Conservation (phyloP, 2,888 invertebrate genomes). For the Apodemia hepburni region DNA sequence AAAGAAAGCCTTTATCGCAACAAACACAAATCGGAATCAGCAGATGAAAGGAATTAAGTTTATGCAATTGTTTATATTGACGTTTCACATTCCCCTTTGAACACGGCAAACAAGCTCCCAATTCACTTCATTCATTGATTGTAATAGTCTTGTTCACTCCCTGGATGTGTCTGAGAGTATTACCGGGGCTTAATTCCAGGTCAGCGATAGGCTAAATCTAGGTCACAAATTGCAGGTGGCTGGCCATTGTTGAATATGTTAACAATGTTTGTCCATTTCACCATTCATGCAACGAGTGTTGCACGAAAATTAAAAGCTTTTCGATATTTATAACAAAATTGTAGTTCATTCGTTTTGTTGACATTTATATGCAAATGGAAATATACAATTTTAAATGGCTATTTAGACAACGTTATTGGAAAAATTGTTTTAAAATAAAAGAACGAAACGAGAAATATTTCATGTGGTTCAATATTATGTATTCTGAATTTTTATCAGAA, state of each 20-base stretch:
- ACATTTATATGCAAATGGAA: slow-evolving; percentile 3
- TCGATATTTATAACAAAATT: slow-evolving; percentile 11
- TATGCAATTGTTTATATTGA: slow-evolving; percentile 9
- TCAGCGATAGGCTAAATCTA: slow-evolving; percentile 53
- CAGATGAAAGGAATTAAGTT: slow-evolving; percentile 10
- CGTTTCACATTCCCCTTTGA: slow-evolving; percentile 15
- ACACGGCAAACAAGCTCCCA: slow-evolving; percentile 18
- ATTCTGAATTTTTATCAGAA: too few species aligned
- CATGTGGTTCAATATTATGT: not conserved
- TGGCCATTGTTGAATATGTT: slow-evolving; percentile 50
- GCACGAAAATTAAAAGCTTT: slow-evolving; percentile 13
- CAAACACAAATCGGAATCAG: slow-evolving; percentile 7
- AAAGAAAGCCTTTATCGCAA: not conserved
- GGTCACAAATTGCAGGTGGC: slow-evolving; percentile 50
- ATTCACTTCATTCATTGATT: slow-evolving; percentile 20
- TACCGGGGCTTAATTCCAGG: slow-evolving; percentile 43
- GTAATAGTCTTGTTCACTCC: slow-evolving; percentile 17
- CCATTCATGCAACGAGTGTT: slow-evolving; percentile 20
- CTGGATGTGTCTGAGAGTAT: slow-evolving; percentile 22
- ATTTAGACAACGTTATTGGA: not conserved
- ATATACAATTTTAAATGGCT: slow-evolving; percentile 4
- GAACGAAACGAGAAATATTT: not conserved
- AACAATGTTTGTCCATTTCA: slow-evolving; percentile 30
- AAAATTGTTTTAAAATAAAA: slow-evolving; percentile 1
- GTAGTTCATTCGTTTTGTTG: not conserved